phyloP scores from a whole-genome alignment of 2,113 vertebrate species.

The Mystacornis crossleyi region DNA sequence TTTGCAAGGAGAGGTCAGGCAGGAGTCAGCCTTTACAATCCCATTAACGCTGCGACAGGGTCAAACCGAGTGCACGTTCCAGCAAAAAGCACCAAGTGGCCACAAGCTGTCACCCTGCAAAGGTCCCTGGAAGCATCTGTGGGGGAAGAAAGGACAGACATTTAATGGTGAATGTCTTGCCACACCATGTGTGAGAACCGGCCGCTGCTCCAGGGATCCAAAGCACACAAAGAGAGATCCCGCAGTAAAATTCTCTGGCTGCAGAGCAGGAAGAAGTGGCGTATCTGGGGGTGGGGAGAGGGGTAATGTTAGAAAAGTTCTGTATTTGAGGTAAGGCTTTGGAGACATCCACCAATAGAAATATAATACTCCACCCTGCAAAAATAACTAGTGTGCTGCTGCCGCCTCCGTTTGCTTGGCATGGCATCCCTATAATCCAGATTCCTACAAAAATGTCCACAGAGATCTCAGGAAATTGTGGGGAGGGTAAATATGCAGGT shows the following conservation, averaged over 20 bases:
- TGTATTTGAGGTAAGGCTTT: neutral
- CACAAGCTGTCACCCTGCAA: conserved; percentile 52
- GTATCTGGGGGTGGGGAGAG: neutral
- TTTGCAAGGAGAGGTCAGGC: conserved; percentile 67
- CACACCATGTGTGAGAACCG: conserved; percentile 3
- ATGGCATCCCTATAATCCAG: neutral
- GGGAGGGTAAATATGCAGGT: conserved; percentile 34
- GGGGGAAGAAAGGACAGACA: neutral
- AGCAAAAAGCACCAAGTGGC: conserved; percentile 62
- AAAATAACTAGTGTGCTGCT: neutral
- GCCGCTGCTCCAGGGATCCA: neutral
- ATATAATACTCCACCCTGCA: neutral
- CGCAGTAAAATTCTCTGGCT: neutral
- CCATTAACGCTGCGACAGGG: conserved; percentile 69
- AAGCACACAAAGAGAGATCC: neutral
- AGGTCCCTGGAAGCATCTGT: conserved; percentile 22
- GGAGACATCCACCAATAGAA: neutral
- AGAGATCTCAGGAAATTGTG: conserved; percentile 47
- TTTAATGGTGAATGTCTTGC: conserved; percentile 31
- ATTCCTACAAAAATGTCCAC: neutral
- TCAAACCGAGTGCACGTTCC: conserved; percentile 67
- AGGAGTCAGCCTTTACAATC: conserved; percentile 74
- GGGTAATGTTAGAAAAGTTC: neutral
- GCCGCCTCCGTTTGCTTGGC: neutral
- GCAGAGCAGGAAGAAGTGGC: neutral